Evolutionary conservation across 2,888 invertebrate genomes (phyloP), one percentile per base, ranked within the genome.

Genomic region (Therioaphis trifolii): DNA sequence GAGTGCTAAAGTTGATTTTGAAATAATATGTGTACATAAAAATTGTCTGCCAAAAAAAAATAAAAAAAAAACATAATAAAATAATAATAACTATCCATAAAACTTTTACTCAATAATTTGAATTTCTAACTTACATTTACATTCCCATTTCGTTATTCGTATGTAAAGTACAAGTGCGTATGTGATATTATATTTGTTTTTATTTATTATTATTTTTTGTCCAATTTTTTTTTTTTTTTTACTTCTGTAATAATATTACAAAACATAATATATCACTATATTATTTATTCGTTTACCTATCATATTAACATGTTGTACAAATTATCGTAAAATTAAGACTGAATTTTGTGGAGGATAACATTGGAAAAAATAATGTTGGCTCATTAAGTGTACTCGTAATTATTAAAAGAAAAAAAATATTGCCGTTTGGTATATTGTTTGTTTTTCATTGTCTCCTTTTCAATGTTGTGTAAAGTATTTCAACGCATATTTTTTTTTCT

Each of bases 281-380:
- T 69, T 79, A 79, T 79, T 68, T 68, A 78, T 79, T 69, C 69
- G 24, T 66, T 68, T 71, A 58, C 58, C 27, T 71, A 69, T 80
- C 77, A 35, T 63, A 63, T 61, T 21, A 63, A 74, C 49, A 21
- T 72, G 72, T 72, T 74, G 82, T 82, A 82, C 82, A 82, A 82
- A 82, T 72, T 82, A 61, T 82, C 74, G 82, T 82, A 82, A 82
- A 82, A 63, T 66, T 72, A 82, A 82, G 82, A 82, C 82, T 82
- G 82, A 82, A 71, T 71, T 72, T 80, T 29, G 43, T 21, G 80
- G 61, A 61, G 46, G 29, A 72, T 9, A 72, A 46, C 66, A 63
- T 66, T 68, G 21, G n/a, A 55, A 55, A 68, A 35, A 24, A 46
- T n/a, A 40, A 52, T 66, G 63, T 74, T 49, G 61, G 72, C 72